Conservation (phyloP, 2,113 vertebrate species). For the Pseudorhombus dupliciocellatus region DNA sequence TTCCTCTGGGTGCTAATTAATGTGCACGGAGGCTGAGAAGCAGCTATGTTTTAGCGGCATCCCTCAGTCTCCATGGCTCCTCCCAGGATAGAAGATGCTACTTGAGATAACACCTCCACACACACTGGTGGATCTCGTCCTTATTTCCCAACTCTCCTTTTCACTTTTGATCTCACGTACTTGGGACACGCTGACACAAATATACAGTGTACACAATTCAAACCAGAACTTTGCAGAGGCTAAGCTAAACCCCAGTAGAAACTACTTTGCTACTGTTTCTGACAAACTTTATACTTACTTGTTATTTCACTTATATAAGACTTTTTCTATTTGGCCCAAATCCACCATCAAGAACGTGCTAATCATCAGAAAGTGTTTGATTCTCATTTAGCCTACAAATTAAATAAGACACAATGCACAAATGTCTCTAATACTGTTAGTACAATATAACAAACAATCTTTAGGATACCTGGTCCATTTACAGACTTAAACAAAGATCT, state of each 20-base stretch:
- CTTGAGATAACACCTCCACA: conserved; percentile 36
- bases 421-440: not conserved
- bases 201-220: not conserved
- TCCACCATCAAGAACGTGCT: not conserved
- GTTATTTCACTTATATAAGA: not conserved
- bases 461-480: not conserved
- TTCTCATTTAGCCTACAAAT: not conserved
- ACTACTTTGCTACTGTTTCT: not conserved
- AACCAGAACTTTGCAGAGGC: not conserved
- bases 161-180: conserved; percentile 1
- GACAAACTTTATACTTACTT: not conserved
- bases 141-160: not conserved
- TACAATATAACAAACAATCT: not conserved
- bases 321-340: not conserved
- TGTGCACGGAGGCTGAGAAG: conserved; percentile 56
- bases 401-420: not conserved
- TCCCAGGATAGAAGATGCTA: conserved; percentile 42
- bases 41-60: conserved; percentile 29
- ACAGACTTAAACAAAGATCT: not conserved
- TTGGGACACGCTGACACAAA: not conserved
- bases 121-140: conserved; percentile 1
- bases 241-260: not conserved
- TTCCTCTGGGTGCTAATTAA: conserved; percentile 78
- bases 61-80: conserved; percentile 47
- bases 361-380: not conserved